Conservation (phyloP, 2,888 invertebrate genomes). For the Spilosoma lubricipeda region DNA sequence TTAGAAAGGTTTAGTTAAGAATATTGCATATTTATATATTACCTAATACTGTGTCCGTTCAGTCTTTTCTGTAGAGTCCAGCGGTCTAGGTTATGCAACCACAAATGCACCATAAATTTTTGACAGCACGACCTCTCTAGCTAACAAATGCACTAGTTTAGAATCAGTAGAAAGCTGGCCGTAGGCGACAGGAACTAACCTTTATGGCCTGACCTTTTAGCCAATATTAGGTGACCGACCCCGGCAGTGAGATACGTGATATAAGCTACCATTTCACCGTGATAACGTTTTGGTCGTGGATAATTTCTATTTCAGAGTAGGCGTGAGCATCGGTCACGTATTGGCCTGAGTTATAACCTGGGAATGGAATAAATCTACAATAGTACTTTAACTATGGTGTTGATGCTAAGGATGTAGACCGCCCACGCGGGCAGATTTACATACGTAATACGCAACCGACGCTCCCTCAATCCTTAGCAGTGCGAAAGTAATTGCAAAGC, state of each 20-base stretch:
- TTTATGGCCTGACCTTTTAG: constrained; percentile 76
- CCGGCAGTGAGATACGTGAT: constrained; percentile 71
- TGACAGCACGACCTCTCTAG: constrained; percentile 60
- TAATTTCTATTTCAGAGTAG: constrained; percentile 67
- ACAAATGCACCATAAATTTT: constrained; percentile 53
- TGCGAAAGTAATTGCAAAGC: constrained; percentile 15
- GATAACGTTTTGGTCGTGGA: constrained; percentile 66
- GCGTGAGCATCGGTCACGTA: constrained; percentile 84
- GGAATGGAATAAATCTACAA: constrained; percentile 78
- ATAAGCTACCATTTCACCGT: constrained; percentile 77
- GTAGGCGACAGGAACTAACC: constrained; percentile 78
- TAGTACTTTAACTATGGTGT: constrained; percentile 52
- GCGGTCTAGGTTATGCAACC: constrained; percentile 38
- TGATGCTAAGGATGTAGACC: constrained; percentile 66
- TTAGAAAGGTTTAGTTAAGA: not conserved
- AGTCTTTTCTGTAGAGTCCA: constrained; percentile 9
- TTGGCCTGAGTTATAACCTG: constrained; percentile 79
- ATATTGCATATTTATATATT: constrained; percentile 1
- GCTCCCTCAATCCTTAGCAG: constrained; percentile 41
- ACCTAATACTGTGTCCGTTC: not conserved
- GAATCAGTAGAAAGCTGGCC: constrained; percentile 77
- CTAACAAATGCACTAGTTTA: constrained; percentile 75
- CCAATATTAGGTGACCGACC: constrained; percentile 72
- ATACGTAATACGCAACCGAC: constrained; percentile 52
- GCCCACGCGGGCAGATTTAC: constrained; percentile 63